These are phyloP conservation scores for Carollia perspicillata DNA, from an alignment of 2,113 vertebrate species.

Conservation along the genomic window DNA sequence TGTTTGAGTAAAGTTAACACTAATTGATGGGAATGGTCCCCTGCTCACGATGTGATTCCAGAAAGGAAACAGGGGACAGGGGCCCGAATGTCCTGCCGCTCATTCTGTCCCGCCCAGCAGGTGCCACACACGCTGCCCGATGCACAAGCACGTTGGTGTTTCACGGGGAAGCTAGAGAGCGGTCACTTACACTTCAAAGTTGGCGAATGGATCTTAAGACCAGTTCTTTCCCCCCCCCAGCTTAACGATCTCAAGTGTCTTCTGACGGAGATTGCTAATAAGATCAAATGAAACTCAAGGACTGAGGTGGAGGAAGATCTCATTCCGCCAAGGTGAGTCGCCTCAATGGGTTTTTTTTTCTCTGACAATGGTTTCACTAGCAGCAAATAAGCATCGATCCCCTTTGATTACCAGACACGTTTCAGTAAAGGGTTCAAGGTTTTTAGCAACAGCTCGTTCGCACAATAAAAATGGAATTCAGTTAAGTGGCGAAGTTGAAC, in stretches of 20 bases:
- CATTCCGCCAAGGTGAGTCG: slow-evolving; percentile 42
- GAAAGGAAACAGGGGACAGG: background rate
- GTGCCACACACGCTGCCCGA: background rate
- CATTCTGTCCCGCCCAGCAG: rapidly evolving
- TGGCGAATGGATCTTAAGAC: background rate
- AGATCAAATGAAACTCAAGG: slow-evolving; percentile 59
- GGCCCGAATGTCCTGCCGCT: background rate
- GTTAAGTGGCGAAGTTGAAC: background rate
- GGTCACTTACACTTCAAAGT: background rate
- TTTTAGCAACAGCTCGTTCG: background rate
- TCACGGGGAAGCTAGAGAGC: background rate
- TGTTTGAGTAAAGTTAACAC: background rate
- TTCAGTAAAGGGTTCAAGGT: background rate
- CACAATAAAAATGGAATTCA: background rate
- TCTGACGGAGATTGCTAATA: slow-evolving; percentile 83
- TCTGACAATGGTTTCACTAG: background rate
- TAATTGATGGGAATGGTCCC: background rate
- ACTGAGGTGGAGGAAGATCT: background rate
- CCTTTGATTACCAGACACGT: background rate
- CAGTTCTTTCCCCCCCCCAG: background rate
- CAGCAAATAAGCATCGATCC: background rate
- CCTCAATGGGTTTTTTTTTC: background rate
- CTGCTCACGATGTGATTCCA: background rate
- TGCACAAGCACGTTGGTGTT: rapidly evolving
- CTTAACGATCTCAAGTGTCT: slow-evolving; percentile 82